Conservation (phyloP, 1,140 invertebrate species). For the Lordiphosa clarofinis region DNA sequence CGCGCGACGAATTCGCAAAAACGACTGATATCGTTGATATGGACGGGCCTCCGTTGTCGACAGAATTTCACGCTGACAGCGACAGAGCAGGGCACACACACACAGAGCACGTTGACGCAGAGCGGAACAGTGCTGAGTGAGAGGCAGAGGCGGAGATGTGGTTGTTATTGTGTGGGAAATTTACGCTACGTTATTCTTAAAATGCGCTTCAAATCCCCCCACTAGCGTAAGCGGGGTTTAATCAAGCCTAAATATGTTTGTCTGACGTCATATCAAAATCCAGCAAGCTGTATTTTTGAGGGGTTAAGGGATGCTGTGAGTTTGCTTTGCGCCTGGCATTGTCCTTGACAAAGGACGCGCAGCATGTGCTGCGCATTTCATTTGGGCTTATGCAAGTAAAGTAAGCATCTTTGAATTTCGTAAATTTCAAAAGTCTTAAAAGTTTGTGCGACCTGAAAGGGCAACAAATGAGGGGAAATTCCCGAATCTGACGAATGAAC, state of each 20-base stretch:
- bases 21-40: constrained; percentile 74
- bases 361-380: constrained; percentile 35
- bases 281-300: too few species aligned
- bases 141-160: constrained; percentile 25
- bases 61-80: constrained; percentile 44
- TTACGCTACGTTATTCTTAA: constrained; percentile 29
- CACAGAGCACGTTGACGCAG: background rate
- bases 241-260: constrained; percentile 2
- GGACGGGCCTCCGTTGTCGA: constrained; percentile 63
- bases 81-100: constrained; percentile 39
- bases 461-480: too few species aligned
- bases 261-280: constrained; percentile 30
- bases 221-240: constrained; percentile 18
- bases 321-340: constrained; percentile 23
- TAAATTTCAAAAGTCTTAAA: background rate
- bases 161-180: constrained; percentile 44
- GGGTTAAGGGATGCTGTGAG: constrained; percentile 35
- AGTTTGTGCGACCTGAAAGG: background rate
- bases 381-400: constrained; percentile 55
- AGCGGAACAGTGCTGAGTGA: constrained; percentile 10
- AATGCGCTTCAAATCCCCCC: constrained; percentile 28
- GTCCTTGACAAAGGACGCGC: constrained; percentile 66
- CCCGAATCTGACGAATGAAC: too few species aligned
- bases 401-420: constrained; percentile 22
- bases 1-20: constrained; percentile 70